These are phyloP conservation scores for Euschistus heros DNA, from an alignment of 1,140 invertebrate species.

Conservation along the genomic window DNA sequence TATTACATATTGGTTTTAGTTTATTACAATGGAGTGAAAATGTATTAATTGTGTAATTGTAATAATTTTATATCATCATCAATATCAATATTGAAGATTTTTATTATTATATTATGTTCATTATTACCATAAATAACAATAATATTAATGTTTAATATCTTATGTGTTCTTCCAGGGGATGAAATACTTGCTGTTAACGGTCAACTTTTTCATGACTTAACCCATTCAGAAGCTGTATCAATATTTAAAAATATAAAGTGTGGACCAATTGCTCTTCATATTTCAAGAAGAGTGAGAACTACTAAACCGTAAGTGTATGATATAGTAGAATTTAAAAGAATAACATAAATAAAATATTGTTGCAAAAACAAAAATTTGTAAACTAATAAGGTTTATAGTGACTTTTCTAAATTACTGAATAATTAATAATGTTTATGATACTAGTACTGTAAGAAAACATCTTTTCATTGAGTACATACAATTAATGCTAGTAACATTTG, in stretches of 20 bases:
- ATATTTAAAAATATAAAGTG: constrained; percentile 72
- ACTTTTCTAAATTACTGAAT: not conserved
- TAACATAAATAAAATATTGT: not conserved
- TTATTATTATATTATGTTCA: not conserved
- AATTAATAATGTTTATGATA: not conserved
- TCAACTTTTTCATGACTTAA: constrained; percentile 64
- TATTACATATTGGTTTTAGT: no score
- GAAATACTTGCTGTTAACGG: constrained; percentile 83
- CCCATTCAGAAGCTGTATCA: constrained; percentile 72
- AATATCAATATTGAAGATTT: not conserved
- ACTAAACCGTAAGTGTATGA: constrained; percentile 6
- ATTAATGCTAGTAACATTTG: not conserved
- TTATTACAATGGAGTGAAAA: no score
- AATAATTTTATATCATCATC: not conserved
- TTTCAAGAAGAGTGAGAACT: constrained; percentile 52
- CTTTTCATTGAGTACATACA: not conserved
- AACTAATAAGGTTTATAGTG: no score
- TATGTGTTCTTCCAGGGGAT: constrained; percentile 52
- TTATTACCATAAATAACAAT: not conserved
- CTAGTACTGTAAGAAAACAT: not conserved
- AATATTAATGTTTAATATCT: not conserved
- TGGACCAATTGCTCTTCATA: constrained; percentile 63
- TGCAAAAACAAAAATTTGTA: no score
- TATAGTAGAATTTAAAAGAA: not conserved
- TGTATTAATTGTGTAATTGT: no score